Evolutionary conservation across 2,797 vertebrate species (phyloP).

Genomic region (Mormyrops attenuatus): DNA sequence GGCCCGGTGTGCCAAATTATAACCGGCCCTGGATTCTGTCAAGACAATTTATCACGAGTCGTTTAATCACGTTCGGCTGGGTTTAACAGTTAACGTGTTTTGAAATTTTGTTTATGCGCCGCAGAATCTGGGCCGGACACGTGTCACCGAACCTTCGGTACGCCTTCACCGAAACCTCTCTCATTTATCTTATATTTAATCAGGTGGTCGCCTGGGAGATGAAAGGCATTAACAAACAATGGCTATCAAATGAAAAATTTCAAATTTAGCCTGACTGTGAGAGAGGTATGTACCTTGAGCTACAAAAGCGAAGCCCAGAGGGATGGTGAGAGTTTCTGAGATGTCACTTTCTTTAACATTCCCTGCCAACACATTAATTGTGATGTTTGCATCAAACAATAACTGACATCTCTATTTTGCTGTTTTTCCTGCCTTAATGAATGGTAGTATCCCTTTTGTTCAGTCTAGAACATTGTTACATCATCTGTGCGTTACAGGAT

Average conservation of each 20-base stretch:
- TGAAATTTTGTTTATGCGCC: background rate
- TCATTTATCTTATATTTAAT: background rate
- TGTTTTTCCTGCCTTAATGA: background rate
- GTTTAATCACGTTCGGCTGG: background rate
- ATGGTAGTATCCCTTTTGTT: background rate
- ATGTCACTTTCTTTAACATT: background rate
- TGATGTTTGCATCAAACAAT: background rate
- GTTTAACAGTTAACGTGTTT: background rate
- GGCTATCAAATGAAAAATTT: background rate
- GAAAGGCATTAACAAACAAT: background rate
- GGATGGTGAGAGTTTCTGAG: background rate
- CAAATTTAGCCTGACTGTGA: background rate
- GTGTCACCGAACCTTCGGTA: background rate
- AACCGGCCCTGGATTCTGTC: slow-evolving; percentile 7
- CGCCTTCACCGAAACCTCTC: background rate
- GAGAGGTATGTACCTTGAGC: background rate
- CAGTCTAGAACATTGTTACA: background rate
- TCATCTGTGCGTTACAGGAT: background rate
- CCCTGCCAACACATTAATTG: background rate
- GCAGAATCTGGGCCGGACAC: background rate
- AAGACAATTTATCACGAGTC: background rate
- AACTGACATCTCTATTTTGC: background rate
- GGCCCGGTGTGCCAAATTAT: slow-evolving; percentile 10
- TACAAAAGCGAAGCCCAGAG: background rate
- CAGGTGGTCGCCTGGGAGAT: background rate